phyloP scores from a whole-genome alignment of 1,140 invertebrate species.

The Chionoecetes opilio region DNA sequence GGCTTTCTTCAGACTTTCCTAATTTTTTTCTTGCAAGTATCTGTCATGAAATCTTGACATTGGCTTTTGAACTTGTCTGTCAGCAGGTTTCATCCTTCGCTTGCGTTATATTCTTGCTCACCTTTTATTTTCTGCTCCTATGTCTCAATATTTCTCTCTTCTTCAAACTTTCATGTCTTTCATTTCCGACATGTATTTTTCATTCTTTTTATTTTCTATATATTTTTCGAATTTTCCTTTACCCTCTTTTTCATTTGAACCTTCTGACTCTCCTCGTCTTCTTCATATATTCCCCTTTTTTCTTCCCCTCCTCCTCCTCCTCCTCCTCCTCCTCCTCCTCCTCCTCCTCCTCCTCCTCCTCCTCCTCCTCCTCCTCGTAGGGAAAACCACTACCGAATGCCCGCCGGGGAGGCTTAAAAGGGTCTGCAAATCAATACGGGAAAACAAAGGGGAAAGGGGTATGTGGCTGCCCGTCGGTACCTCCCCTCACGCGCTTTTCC shows the following conservation, averaged over 20 bases:
- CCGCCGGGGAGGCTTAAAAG: neutral
- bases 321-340: neutral
- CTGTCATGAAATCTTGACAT: too few relatives aligned
- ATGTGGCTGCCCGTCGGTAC: neutral
- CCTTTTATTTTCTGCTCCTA: neutral
- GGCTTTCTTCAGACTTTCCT: neutral
- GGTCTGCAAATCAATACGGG: neutral
- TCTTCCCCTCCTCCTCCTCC: neutral
- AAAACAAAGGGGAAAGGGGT: conserved; percentile 25
- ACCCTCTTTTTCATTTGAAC: neutral
- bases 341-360: neutral
- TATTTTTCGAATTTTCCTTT: neutral
- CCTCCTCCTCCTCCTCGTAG: neutral
- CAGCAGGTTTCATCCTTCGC: neutral
- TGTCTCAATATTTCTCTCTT: neutral
- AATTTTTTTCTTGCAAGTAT: neutral
- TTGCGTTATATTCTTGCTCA: neutral
- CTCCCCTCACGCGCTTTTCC: neutral
- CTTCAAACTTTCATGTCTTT: neutral
- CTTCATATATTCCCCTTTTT: neutral
- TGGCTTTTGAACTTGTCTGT: neutral
- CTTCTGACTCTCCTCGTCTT: neutral
- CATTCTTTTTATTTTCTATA: neutral
- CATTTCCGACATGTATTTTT: neutral
- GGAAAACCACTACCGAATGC: conserved; percentile 15